Percentiles rank a stretch among this genome's conserved stretches.
Conservation (phyloP, 1,140 invertebrate genomes). For the Polyergus mexicanus region DNA sequence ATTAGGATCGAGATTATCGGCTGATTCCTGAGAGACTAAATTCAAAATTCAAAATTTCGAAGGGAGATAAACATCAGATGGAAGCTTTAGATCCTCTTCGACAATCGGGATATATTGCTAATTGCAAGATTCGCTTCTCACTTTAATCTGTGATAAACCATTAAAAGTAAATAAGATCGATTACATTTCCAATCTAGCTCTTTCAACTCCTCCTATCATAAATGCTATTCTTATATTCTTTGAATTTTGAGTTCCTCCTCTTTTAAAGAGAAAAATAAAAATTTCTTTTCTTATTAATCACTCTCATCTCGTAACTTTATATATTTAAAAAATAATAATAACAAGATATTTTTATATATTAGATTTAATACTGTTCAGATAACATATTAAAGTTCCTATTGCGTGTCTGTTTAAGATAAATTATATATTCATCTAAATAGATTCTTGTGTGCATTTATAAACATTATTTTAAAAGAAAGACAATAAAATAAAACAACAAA, state of each 20-base stretch:
- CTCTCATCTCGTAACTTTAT: neutral
- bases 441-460: neutral
- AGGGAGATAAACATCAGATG: slow-evolving; percentile 18
- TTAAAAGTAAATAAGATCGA: neutral
- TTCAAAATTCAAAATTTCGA: slow-evolving; percentile 55
- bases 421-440: neutral
- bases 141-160: slow-evolving; percentile 12
- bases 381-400: neutral
- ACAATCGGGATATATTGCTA: slow-evolving; percentile 34
- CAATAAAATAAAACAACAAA: neutral
- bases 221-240: neutral
- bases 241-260: neutral
- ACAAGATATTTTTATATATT: neutral
- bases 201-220: neutral
- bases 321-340: neutral
- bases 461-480: neutral
- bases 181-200: neutral
- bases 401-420: neutral
- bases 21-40: slow-evolving; percentile 37
- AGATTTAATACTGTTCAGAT: neutral
- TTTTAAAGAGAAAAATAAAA: neutral
- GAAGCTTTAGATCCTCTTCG: slow-evolving; percentile 19
- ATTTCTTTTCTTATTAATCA: neutral
- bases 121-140: neutral
- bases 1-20: slow-evolving; percentile 60